These are phyloP conservation scores for Blastobasis adustella DNA, from an alignment of 2,888 invertebrate species.

Conservation along the genomic window DNA sequence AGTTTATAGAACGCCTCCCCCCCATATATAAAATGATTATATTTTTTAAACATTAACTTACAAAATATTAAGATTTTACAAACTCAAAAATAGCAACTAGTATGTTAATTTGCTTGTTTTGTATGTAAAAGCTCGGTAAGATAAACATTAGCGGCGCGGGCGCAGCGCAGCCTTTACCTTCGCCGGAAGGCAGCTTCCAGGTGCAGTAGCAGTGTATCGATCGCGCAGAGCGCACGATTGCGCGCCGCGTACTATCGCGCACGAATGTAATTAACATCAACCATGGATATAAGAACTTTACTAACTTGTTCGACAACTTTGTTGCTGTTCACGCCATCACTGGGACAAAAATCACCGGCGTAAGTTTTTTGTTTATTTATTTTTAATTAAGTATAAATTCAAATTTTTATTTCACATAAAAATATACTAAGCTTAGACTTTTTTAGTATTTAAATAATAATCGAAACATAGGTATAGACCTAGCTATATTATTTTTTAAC, in stretches of 20 bases:
- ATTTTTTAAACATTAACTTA: no score
- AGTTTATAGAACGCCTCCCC: no score
- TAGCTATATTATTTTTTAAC: no score
- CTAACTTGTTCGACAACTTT: slow-evolving; percentile 33
- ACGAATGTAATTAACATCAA: slow-evolving; percentile 41
- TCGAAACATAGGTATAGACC: no score
- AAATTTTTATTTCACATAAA: no score
- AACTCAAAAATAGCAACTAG: no score
- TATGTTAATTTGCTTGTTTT: slow-evolving; percentile 5
- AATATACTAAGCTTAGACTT: no score
- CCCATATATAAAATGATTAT: no score
- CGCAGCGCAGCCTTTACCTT: slow-evolving; percentile 47
- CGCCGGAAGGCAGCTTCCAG: slow-evolving; percentile 31
- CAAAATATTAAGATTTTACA: no score
- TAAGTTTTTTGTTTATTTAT: slow-evolving; percentile 30
- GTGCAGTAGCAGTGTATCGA: slow-evolving; percentile 52
- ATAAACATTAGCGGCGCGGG: slow-evolving; percentile 14
- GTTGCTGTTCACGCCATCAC: slow-evolving; percentile 29
- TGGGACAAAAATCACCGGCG: slow-evolving; percentile 44
- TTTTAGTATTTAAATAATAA: no score
- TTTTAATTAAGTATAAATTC: neutral
- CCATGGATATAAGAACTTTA: slow-evolving; percentile 46
- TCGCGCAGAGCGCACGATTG: slow-evolving; percentile 53
- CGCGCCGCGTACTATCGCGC: slow-evolving; percentile 30
- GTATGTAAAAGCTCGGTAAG: slow-evolving; percentile 46